phyloP scores from a whole-genome alignment of 2,888 invertebrate species.

The Bugulina stolonifera region DNA sequence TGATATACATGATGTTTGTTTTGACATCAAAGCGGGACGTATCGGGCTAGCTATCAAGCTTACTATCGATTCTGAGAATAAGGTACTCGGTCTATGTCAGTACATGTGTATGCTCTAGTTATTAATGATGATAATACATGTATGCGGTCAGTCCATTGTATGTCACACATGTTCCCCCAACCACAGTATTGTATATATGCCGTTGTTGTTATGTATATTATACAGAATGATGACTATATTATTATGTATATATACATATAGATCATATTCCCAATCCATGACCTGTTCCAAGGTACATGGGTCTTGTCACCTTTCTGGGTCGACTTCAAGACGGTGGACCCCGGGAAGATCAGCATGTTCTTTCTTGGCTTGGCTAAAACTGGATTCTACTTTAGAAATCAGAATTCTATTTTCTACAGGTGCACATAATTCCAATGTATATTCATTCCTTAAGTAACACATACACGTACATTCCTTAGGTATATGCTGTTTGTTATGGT shows the following conservation, averaged over 20 bases:
- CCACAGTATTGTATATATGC: too few relatives aligned
- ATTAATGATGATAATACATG: too few relatives aligned
- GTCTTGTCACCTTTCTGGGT: constrained; percentile 19
- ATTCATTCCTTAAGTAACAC: background rate
- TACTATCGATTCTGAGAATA: background rate
- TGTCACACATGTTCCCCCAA: too few relatives aligned
- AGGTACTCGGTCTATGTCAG: constrained; percentile 2
- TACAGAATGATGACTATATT: too few relatives aligned
- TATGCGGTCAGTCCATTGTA: too few relatives aligned
- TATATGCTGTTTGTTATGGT: background rate
- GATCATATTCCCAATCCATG: constrained; percentile 6
- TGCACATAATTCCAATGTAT: background rate
- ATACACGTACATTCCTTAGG: background rate
- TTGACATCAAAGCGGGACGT: background rate
- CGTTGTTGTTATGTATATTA: too few relatives aligned
- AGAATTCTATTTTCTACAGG: constrained; percentile 8
- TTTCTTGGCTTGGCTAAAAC: constrained; percentile 12
- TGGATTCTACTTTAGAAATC: constrained; percentile 9
- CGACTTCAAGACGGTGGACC: background rate
- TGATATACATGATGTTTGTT: background rate
- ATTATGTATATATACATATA: background rate
- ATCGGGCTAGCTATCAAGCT: constrained; percentile 3
- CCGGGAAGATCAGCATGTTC: background rate
- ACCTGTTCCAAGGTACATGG: background rate
- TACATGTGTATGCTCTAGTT: too few relatives aligned